phyloP scores from a whole-genome alignment of 2,797 vertebrate species.

The Diglossa cyanea region DNA sequence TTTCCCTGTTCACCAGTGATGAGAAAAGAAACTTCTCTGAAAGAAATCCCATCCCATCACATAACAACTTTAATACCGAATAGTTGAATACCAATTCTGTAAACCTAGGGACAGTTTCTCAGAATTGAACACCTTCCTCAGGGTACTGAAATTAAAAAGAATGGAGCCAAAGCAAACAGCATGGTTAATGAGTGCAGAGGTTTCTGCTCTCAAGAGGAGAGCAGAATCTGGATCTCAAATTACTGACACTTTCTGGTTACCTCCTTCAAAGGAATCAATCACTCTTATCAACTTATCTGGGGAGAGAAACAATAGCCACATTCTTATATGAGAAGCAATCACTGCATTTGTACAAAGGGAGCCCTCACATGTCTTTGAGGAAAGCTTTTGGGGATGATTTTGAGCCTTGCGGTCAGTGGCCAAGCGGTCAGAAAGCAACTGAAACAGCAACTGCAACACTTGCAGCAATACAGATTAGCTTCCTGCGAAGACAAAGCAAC shows the following conservation, averaged over 20 bases:
- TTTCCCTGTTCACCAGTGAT: background rate
- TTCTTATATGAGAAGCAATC: background rate
- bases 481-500: background rate
- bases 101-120: background rate
- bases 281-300: slow-evolving; percentile 24
- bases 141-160: background rate
- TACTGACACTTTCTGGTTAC: background rate
- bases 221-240: background rate
- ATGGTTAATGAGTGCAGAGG: background rate
- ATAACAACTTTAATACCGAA: background rate
- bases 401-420: background rate
- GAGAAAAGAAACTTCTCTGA: background rate
- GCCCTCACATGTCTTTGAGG: background rate
- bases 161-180: background rate
- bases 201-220: background rate
- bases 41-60: background rate
- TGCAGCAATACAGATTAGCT: background rate
- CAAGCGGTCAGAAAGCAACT: background rate
- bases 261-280: background rate
- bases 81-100: background rate
- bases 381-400: background rate
- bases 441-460: background rate
- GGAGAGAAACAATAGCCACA: slow-evolving; percentile 24
- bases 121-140: background rate
- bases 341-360: background rate